These are phyloP conservation scores for Ypsolopha sequella DNA, from an alignment of 2,888 invertebrate genomes.

Conservation along the genomic window DNA sequence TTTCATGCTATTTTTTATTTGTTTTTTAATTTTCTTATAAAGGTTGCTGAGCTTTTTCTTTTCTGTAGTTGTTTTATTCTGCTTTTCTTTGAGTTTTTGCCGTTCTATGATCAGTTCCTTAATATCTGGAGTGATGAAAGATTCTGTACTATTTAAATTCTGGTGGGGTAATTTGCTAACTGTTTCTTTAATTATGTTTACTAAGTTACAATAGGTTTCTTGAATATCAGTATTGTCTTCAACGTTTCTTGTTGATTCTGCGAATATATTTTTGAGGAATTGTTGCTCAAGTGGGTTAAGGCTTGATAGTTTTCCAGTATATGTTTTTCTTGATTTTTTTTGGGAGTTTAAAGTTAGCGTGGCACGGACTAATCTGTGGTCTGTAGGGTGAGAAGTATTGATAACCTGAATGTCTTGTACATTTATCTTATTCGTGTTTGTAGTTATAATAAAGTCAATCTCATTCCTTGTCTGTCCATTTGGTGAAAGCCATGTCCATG, in stretches of 20 bases:
- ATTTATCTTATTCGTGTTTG: not conserved
- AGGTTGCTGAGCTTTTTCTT: no score
- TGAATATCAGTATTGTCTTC: no score
- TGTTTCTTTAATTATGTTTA: no score
- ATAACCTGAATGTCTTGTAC: not conserved
- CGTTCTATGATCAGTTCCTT: no score
- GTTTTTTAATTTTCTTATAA: no score
- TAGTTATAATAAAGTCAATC: constrained; percentile 9
- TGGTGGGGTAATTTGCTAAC: no score
- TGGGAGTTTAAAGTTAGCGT: not conserved
- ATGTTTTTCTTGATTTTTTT: not conserved
- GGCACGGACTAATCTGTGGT: not conserved
- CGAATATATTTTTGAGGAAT: not conserved
- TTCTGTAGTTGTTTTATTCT: no score
- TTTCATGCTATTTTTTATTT: no score
- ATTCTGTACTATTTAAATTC: no score
- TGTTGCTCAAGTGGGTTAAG: not conserved
- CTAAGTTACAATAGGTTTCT: no score
- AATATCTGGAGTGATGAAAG: no score
- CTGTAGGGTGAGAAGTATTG: not conserved
- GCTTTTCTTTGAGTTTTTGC: no score
- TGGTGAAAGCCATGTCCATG: constrained; percentile 13
- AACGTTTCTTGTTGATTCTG: not conserved
- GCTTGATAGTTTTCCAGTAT: not conserved
- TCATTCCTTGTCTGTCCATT: constrained; percentile 11